Conservation (phyloP, 1,140 invertebrate species). For the Drosophila subpulchrella region DNA sequence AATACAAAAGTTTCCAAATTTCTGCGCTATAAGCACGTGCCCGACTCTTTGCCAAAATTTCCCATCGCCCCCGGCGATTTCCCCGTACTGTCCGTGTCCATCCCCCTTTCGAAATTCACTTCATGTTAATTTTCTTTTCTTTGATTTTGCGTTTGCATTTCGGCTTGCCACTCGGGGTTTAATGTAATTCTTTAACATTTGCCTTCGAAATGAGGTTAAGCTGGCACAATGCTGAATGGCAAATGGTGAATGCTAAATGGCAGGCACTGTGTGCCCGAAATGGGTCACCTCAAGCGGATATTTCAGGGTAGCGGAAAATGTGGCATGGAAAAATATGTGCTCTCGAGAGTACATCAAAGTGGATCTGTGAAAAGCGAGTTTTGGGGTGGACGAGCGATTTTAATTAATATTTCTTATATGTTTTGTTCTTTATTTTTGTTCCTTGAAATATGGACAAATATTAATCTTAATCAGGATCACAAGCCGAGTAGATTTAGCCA, state of each 20-base stretch:
- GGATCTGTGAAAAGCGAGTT: slow-evolving; percentile 1
- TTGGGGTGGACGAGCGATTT: neutral
- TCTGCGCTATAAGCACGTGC: slow-evolving; percentile 76
- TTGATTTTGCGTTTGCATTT: slow-evolving; percentile 75
- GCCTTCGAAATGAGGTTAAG: slow-evolving; percentile 69
- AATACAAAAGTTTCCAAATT: slow-evolving; percentile 79
- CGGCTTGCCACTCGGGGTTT: slow-evolving; percentile 57
- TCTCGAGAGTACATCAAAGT: slow-evolving; percentile 11
- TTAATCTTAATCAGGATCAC: too few species aligned
- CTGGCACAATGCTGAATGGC: slow-evolving; percentile 61
- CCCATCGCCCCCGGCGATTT: slow-evolving; percentile 49
- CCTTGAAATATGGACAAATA: too few species aligned
- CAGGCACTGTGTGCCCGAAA: slow-evolving; percentile 45
- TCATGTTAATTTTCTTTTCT: slow-evolving; percentile 81
- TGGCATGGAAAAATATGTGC: slow-evolving; percentile 7
- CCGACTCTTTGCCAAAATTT: slow-evolving; percentile 74
- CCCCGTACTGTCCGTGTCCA: slow-evolving; percentile 10
- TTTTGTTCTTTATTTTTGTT: too few species aligned
- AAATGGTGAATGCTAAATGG: slow-evolving; percentile 47
- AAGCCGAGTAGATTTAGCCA: too few species aligned
- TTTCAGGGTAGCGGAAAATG: slow-evolving; percentile 20
- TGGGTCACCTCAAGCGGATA: slow-evolving; percentile 43
- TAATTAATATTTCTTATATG: neutral
- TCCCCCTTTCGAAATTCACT: slow-evolving; percentile 68
- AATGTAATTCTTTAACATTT: slow-evolving; percentile 70